Conservation (phyloP, 2,888 invertebrate genomes). For the Philaethria dido region DNA sequence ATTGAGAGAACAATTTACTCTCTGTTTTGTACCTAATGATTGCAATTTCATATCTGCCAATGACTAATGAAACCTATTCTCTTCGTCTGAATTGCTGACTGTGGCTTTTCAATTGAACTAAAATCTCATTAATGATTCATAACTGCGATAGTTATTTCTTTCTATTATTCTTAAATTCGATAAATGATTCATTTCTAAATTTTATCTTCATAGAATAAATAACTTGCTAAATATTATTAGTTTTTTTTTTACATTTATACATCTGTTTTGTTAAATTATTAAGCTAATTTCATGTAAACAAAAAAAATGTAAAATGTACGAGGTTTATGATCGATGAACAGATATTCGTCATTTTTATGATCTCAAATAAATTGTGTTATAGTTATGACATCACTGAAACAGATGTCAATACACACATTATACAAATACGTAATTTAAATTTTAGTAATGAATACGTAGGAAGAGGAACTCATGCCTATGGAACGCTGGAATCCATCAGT, state of each 20-base stretch:
- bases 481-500: no score
- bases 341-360: conserved; percentile 1
- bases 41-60: conserved; percentile 7
- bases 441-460: no score
- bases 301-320: background rate
- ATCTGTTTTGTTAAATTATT: background rate
- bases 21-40: no score
- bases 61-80: conserved; percentile 15
- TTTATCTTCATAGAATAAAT: no score
- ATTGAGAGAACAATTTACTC: no score
- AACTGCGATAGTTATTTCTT: background rate
- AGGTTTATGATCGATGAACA: background rate
- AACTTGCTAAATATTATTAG: no score
- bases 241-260: background rate
- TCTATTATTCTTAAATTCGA: background rate
- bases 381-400: background rate
- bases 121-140: conserved; percentile 1
- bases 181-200: background rate
- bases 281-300: conserved; percentile 3
- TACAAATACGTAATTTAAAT: no score
- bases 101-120: conserved; percentile 8
- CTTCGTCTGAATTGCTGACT: conserved; percentile 6
- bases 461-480: no score
- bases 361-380: background rate
- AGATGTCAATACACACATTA: no score